Percentiles rank a stretch among this genome's conserved stretches.
phyloP scores from a whole-genome alignment of 2,888 invertebrate species.

The Willowsia nigromaculata region DNA sequence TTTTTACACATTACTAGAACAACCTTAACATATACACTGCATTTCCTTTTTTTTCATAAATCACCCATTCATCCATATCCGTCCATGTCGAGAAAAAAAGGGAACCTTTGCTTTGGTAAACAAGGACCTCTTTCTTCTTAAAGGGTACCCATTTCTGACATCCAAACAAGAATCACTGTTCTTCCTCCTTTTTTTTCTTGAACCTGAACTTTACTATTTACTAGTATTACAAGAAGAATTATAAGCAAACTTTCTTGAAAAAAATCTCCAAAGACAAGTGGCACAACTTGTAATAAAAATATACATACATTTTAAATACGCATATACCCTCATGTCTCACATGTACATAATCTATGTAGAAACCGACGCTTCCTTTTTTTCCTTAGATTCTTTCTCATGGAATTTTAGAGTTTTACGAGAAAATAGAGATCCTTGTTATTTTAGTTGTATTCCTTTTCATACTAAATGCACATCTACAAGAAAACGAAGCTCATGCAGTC shows the following conservation, averaged over 20 bases:
- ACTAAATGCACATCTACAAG: neutral
- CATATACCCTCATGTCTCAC: neutral
- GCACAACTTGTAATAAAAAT: neutral
- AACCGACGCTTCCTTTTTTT: neutral
- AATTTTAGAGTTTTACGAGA: slow-evolving; percentile 9
- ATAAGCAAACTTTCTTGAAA: too few species aligned
- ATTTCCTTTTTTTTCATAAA: neutral
- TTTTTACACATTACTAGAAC: neutral
- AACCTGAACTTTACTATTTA: too few species aligned
- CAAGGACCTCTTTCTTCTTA: neutral
- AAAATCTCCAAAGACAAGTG: too few species aligned
- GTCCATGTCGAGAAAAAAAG: neutral
- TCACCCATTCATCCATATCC: neutral
- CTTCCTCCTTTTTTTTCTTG: neutral
- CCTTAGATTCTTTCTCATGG: neutral
- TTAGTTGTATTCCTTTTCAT: neutral
- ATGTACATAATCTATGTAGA: neutral
- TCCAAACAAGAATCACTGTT: neutral
- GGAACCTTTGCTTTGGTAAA: neutral
- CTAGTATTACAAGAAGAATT: too few species aligned
- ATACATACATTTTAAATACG: neutral
- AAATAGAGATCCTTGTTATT: neutral
- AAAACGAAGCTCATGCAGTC: neutral
- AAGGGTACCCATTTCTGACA: neutral
- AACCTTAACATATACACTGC: neutral